These are phyloP conservation scores for Therioaphis trifolii DNA, from an alignment of 2,888 invertebrate genomes.

Conservation along the genomic window DNA sequence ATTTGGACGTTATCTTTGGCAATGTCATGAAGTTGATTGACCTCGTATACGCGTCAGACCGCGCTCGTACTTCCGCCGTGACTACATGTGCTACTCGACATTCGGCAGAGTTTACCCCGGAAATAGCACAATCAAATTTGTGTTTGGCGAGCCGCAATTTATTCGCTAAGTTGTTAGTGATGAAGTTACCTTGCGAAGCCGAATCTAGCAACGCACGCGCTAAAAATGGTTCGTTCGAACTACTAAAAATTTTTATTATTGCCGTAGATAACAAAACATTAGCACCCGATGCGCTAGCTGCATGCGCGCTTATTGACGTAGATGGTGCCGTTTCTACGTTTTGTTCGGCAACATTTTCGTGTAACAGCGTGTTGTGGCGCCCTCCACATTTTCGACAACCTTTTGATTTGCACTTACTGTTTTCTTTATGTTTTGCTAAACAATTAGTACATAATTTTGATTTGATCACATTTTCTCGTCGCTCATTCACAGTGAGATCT, in stretches of 20 bases:
- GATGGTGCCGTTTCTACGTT: background rate
- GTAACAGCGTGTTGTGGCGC: background rate
- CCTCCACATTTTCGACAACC: slow-evolving; percentile 7
- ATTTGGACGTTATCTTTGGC: too few species aligned
- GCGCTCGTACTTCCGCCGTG: too few species aligned
- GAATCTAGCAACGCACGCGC: too few species aligned
- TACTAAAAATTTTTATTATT: background rate
- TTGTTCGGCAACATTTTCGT: background rate
- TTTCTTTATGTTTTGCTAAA: background rate
- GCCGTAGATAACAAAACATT: background rate
- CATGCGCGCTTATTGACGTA: background rate
- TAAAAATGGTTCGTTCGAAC: too few species aligned
- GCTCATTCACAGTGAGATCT: background rate
- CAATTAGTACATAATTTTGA: slow-evolving; percentile 1
- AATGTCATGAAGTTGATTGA: too few species aligned
- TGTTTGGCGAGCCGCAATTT: too few species aligned
- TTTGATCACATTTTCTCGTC: background rate
- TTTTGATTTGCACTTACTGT: background rate
- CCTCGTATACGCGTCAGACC: too few species aligned
- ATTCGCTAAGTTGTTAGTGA: too few species aligned
- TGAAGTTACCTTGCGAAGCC: too few species aligned
- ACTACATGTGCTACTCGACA: too few species aligned
- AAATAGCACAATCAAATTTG: too few species aligned
- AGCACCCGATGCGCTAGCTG: background rate
- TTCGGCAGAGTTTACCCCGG: too few species aligned